Evolutionary conservation across 1,140 invertebrate genomes (phyloP).

Genomic region (Drosophila parabipectinata): DNA sequence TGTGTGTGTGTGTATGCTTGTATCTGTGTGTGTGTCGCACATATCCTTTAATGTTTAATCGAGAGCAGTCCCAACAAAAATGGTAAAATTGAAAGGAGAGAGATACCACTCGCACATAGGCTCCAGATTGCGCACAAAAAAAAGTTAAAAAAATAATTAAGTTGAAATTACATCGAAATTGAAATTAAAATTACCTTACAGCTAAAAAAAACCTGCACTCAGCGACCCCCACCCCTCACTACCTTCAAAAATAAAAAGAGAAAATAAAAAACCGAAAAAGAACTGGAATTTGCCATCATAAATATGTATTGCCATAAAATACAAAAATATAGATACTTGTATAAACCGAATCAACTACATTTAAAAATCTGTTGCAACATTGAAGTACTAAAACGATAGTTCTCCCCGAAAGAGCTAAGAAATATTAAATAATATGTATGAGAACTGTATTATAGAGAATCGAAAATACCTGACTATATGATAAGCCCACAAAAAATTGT

Average conservation of each 20-base stretch:
- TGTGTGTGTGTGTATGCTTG: conserved; percentile 32
- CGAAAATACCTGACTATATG: conserved; percentile 27
- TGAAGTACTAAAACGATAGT: conserved; percentile 72
- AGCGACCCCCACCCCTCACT: conserved; percentile 12
- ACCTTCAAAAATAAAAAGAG: conserved; percentile 31
- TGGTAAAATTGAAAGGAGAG: conserved; percentile 48
- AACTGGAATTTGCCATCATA: conserved; percentile 69
- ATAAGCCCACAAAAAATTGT: conserved; percentile 59
- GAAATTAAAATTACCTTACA: conserved; percentile 54
- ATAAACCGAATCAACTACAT: conserved; percentile 37
- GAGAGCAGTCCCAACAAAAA: conserved; percentile 40
- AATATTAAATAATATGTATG: conserved; percentile 35
- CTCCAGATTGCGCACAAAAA: conserved; percentile 44
- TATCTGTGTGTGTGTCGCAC: conserved; percentile 47
- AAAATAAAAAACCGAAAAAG: conserved; percentile 46
- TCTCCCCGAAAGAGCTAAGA: conserved; percentile 24
- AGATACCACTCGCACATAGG: conserved; percentile 61
- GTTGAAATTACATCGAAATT: conserved; percentile 29
- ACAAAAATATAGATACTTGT: conserved; percentile 30
- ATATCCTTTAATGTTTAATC: conserved; percentile 36
- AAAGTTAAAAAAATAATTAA: conserved; percentile 15
- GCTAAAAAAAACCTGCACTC: conserved; percentile 39
- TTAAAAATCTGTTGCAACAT: conserved; percentile 80
- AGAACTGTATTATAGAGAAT: conserved; percentile 67
- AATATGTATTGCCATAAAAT: conserved; percentile 28